Percentiles rank a stretch among this genome's conserved stretches.
phyloP scores from a whole-genome alignment of 2,888 invertebrate genomes.

The Fragum sueziense region DNA sequence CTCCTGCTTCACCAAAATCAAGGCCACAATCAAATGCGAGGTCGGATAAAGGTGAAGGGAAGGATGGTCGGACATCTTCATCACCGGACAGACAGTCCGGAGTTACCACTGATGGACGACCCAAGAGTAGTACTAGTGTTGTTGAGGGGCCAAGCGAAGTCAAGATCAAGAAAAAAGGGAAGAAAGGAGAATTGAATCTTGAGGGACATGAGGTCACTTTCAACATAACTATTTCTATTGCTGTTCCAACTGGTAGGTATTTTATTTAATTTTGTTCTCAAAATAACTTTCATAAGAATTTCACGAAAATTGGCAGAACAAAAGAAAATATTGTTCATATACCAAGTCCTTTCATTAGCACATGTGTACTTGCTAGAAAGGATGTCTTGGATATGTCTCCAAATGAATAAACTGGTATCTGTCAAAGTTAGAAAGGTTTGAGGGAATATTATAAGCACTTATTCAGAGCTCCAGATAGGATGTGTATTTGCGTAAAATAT shows the following conservation, averaged over 20 bases:
- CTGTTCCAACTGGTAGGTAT: constrained; percentile 76
- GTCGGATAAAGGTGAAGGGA: constrained; percentile 25
- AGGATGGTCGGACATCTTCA: constrained; percentile 34
- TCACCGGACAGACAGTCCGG: constrained; percentile 39
- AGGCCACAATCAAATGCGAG: constrained; percentile 24
- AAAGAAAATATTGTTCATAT: no score
- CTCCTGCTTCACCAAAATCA: constrained; percentile 26
- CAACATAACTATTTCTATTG: constrained; percentile 78
- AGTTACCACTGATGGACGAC: constrained; percentile 58
- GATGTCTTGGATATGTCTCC: no score
- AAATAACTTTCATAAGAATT: no score
- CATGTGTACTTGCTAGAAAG: no score
- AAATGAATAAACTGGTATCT: no score
- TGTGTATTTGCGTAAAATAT: no score
- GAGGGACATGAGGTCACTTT: constrained; percentile 77
- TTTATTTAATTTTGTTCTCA: no score
- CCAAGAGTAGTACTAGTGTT: constrained; percentile 65
- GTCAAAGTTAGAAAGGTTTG: no score
- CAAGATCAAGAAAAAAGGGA: constrained; percentile 65
- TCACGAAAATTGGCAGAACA: no score
- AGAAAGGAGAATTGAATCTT: constrained; percentile 30
- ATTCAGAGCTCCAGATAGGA: no score
- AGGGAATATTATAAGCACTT: no score
- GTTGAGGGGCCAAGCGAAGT: constrained; percentile 55
- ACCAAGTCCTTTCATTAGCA: no score